Evolutionary conservation across 2,113 vertebrate genomes (phyloP).

Genomic region (Macroglossus sobrinus): DNA sequence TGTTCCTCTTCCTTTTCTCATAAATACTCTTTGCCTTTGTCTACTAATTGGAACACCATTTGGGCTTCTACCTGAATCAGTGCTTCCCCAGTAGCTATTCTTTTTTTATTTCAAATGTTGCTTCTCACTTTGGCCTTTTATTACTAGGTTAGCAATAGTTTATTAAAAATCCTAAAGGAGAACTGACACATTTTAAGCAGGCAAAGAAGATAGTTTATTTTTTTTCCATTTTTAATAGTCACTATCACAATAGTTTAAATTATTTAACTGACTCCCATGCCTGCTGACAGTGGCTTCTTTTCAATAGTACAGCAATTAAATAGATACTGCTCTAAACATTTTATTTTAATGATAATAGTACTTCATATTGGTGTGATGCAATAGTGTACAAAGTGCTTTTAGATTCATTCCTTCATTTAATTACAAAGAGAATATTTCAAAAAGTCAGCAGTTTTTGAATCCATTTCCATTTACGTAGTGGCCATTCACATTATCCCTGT

Average conservation of each 20-base stretch:
- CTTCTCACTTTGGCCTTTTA: neutral
- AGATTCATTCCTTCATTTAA: neutral
- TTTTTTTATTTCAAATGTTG: neutral
- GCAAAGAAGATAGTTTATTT: neutral
- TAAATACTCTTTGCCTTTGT: neutral
- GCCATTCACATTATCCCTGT: neutral
- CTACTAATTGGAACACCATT: neutral
- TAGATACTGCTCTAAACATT: neutral
- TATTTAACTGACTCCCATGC: neutral
- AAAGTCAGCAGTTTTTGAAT: constrained; percentile 9
- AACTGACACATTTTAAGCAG: neutral
- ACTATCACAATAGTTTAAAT: neutral
- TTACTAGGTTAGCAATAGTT: neutral
- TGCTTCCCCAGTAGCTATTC: neutral
- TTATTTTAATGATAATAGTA: neutral
- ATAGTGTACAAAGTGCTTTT: neutral
- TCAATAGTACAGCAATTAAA: neutral
- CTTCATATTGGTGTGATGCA: neutral
- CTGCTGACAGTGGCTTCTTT: neutral
- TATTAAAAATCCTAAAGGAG: neutral
- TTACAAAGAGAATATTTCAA: constrained; percentile 16
- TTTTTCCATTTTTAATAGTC: neutral
- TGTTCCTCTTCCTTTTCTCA: no score
- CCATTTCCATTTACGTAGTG: neutral
- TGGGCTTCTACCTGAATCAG: neutral